Conservation (phyloP, 2,888 invertebrate genomes). For the Brachyopa scutellaris region DNA sequence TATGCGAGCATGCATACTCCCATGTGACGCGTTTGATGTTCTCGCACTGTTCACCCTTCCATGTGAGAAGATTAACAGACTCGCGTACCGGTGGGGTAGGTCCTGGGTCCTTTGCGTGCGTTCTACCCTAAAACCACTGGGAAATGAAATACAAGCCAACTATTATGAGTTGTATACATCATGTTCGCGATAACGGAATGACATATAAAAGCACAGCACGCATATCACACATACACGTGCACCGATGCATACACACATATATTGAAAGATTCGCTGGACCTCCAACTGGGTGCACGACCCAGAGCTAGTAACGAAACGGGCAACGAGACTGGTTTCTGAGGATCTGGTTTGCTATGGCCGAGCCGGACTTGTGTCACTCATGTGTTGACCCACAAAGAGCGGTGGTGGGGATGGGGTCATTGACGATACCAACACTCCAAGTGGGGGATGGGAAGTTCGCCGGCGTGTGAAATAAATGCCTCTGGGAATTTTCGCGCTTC, state of each 20-base stretch:
- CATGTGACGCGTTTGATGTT: constrained; percentile 15
- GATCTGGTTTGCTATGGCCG: constrained; percentile 16
- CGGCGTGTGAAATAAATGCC: background rate
- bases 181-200: constrained; percentile 67
- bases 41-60: background rate
- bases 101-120: constrained; percentile 49
- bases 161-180: constrained; percentile 66
- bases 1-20: constrained; percentile 3
- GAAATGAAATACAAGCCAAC: constrained; percentile 69
- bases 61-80: constrained; percentile 40
- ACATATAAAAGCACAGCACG: constrained; percentile 54
- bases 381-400: background rate
- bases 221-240: constrained; percentile 26
- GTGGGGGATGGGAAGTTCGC: background rate
- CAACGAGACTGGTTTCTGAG: background rate
- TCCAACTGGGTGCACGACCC: constrained; percentile 21
- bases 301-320: constrained; percentile 14
- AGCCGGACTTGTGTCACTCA: constrained; percentile 30
- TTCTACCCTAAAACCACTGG: constrained; percentile 43
- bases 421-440: constrained; percentile 2
- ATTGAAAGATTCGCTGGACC: background rate
- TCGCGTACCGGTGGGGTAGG: constrained; percentile 36
- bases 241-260: background rate
- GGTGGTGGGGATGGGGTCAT: background rate
- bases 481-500: constrained; percentile 19